Percentiles rank a stretch among this genome's conserved stretches.
These are phyloP conservation scores for Torymus aiolomorphi DNA, from an alignment of 2,888 invertebrate species.

Conservation along the genomic window DNA sequence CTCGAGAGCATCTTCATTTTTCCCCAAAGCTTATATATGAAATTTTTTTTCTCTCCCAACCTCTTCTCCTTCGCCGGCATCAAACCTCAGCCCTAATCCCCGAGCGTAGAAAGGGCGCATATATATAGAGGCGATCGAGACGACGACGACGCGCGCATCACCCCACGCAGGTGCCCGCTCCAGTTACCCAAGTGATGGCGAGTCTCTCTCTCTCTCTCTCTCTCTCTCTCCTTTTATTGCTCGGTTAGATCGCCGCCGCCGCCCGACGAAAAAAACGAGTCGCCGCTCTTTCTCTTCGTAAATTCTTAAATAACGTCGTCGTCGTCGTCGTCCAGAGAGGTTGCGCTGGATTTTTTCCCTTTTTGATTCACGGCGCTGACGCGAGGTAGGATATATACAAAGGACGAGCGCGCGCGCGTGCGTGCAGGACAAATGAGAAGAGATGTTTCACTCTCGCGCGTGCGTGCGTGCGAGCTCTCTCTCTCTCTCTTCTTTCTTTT, in stretches of 20 bases:
- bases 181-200: constrained; percentile 63
- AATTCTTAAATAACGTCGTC: constrained; percentile 47
- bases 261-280: constrained; percentile 58
- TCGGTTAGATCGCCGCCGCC: constrained; percentile 6
- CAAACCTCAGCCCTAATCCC: no score
- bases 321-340: background rate
- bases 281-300: constrained; percentile 15
- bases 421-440: constrained; percentile 36
- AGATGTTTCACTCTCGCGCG: constrained; percentile 35
- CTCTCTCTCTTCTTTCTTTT: no score
- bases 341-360: constrained; percentile 10
- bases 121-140: no score
- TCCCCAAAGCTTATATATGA: no score
- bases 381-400: constrained; percentile 16
- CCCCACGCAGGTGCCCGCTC: constrained; percentile 64
- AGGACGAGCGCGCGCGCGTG: constrained; percentile 22
- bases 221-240: background rate
- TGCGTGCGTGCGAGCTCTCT: background rate
- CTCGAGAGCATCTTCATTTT: no score
- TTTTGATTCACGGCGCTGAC: constrained; percentile 15
- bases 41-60: no score
- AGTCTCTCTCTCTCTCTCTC: constrained; percentile 61
- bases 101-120: no score
- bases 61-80: no score
- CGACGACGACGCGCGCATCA: no score